Base-by-base conservation (phyloP, 2,113 vertebrate species). In the Mormyrus iriodes region DNA sequence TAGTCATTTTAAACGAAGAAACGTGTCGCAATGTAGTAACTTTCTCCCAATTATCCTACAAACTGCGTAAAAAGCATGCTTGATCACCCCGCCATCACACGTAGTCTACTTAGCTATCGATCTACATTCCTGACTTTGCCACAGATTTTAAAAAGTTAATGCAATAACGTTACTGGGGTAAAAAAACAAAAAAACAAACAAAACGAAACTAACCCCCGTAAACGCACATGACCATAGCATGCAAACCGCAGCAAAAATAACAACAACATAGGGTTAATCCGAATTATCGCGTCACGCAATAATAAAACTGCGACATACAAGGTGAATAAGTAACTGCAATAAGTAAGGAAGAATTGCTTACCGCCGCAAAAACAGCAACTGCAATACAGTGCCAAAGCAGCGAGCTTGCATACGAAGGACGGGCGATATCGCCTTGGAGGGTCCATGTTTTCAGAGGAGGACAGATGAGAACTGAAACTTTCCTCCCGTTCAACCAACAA, bases 371-470 rank as follows among this genome's bases (percentile, higher is more conserved):
- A 65, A 39, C 53, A 85, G 58, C 83, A 48, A 17, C 58, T 5
- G 49, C 27, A 89, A 35, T 4, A 86, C 6, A 85, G 15, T 19
- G 58, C n/a, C 6, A 85, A 35, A 51, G 48, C 27, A 51, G 73
- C 8, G 48, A 69, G 27, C 21, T 51, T 65, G 46, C 42, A 86
- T 4, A 89, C 51, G 12, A 49, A 35, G 61, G 27, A 19, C 31
- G 69, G 31, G 58, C 27, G 17, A 69, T 42, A 24, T 53, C 42
- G 55, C 24, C 17, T 49, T 27, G 24, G 7, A 39, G 82, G 39
- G 58, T 73, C 89, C 89, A 89, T 89, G 83, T 86, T 86, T 51
- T 4, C 65, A 21, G n/a, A 12, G 19, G 15, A 82, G 49, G 35
- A 83, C 31, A 52, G 27, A 2, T 44, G 15, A 35, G 21, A 31